phyloP scores from a whole-genome alignment of 2,797 vertebrate species.

The Ptychadena robeensis region DNA sequence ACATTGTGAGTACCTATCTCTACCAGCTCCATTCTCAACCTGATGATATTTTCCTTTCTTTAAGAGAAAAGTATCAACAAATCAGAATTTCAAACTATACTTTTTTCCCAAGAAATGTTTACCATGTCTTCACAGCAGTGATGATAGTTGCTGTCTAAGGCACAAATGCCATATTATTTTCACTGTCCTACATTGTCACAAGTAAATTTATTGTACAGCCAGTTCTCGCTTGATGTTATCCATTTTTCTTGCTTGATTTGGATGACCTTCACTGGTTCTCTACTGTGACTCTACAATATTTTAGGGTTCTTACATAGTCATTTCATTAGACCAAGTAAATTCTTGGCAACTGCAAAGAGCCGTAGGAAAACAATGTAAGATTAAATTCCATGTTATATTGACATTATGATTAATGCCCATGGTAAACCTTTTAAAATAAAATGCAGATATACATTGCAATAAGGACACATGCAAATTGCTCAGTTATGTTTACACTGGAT shows the following conservation, averaged over 20 bases:
- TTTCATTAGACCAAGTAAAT: conserved; percentile 82
- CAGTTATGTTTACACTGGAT: background rate
- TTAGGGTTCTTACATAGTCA: conserved; percentile 77
- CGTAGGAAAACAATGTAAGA: conserved; percentile 13
- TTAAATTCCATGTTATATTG: conserved; percentile 18
- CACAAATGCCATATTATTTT: background rate
- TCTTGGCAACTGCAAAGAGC: conserved; percentile 76
- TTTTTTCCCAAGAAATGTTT: background rate
- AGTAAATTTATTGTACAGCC: conserved; percentile 31
- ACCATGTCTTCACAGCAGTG: conserved; percentile 9
- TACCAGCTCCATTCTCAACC: too few species aligned
- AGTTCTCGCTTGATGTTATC: conserved; percentile 15
- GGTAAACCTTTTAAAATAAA: background rate
- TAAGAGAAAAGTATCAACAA: background rate
- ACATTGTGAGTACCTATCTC: conserved; percentile 84
- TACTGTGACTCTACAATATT: conserved; percentile 76
- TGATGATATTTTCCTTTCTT: background rate
- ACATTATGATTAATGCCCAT: background rate
- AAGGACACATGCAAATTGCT: background rate
- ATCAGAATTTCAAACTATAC: background rate
- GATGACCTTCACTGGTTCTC: conserved; percentile 73
- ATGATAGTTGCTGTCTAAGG: background rate
- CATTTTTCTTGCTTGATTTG: conserved; percentile 67
- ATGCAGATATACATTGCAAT: too few species aligned
- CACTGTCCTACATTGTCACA: conserved; percentile 8